Percentiles rank a stretch among this genome's conserved stretches.
phyloP scores from a whole-genome alignment of 1,140 invertebrate genomes.

The Pseudomyrmex dendroicus region DNA sequence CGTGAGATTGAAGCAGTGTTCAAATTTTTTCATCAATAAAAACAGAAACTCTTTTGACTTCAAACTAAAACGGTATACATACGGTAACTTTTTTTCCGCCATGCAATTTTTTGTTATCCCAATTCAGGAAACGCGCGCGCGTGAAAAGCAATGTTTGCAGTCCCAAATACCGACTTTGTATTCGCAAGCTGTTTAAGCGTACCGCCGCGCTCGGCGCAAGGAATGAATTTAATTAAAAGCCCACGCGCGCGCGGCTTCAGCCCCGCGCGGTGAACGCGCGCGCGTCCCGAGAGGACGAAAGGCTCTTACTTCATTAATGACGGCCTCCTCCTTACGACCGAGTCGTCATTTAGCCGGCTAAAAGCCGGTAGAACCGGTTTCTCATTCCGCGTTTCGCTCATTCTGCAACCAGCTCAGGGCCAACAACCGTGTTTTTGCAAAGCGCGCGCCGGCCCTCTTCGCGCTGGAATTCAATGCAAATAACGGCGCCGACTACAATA shows the following conservation, averaged over 20 bases:
- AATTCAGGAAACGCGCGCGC: background rate
- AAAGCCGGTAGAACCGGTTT: slow-evolving; percentile 54
- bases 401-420: background rate
- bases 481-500: slow-evolving; percentile 28
- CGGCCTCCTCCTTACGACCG: slow-evolving; percentile 30
- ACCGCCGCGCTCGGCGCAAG: slow-evolving; percentile 3
- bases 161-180: slow-evolving; percentile 45
- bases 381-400: slow-evolving; percentile 46
- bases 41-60: background rate
- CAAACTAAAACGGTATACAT: background rate
- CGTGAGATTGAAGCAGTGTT: background rate
- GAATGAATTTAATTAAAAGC: slow-evolving; percentile 60
- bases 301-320: slow-evolving; percentile 63
- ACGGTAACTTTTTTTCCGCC: slow-evolving; percentile 8
- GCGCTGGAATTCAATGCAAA: slow-evolving; percentile 54
- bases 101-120: background rate
- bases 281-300: slow-evolving; percentile 24
- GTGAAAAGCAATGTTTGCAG: slow-evolving; percentile 18
- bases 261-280: background rate
- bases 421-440: slow-evolving; percentile 15
- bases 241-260: slow-evolving; percentile 33
- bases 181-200: slow-evolving; percentile 50
- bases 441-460: background rate
- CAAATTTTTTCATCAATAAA: background rate
- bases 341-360: slow-evolving; percentile 50